These are phyloP conservation scores for Gasteruption jaculator DNA, from an alignment of 2,888 invertebrate species.

Conservation along the genomic window DNA sequence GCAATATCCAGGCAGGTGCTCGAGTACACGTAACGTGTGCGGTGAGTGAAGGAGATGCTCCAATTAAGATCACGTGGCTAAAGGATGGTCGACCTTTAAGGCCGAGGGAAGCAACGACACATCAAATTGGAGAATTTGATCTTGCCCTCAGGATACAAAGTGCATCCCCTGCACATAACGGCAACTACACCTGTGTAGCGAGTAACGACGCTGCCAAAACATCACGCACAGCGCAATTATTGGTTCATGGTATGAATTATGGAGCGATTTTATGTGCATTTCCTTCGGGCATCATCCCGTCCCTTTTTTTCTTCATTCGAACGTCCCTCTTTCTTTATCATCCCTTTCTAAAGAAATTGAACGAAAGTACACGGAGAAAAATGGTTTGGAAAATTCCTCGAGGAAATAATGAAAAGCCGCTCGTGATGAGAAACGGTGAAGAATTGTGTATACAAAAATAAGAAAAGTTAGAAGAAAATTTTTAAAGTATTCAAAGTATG, in stretches of 20 bases:
- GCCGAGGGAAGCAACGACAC: constrained; percentile 42
- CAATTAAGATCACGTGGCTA: constrained; percentile 56
- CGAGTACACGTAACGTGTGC: constrained; percentile 54
- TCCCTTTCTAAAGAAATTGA: constrained; percentile 4
- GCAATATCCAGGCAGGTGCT: constrained; percentile 51
- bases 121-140: constrained; percentile 46
- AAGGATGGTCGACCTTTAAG: constrained; percentile 56
- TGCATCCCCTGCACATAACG: constrained; percentile 54
- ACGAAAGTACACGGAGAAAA: constrained; percentile 1
- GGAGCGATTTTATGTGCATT: no score
- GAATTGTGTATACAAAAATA: no score
- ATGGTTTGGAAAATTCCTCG: no score
- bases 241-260: constrained; percentile 54
- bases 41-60: constrained; percentile 56
- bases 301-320: constrained; percentile 3
- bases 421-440: no score
- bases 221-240: constrained; percentile 51
- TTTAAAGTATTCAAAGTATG: no score
- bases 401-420: no score
- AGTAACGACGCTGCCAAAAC: constrained; percentile 53
- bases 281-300: constrained; percentile 10
- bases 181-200: constrained; percentile 56
- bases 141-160: constrained; percentile 53
- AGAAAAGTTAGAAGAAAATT: no score
- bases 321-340: constrained; percentile 12